Percentiles rank a stretch among this genome's conserved stretches.
Evolutionary conservation across 2,797 vertebrate species (phyloP).

Genomic region (Melanotaenia pygmaea): DNA sequence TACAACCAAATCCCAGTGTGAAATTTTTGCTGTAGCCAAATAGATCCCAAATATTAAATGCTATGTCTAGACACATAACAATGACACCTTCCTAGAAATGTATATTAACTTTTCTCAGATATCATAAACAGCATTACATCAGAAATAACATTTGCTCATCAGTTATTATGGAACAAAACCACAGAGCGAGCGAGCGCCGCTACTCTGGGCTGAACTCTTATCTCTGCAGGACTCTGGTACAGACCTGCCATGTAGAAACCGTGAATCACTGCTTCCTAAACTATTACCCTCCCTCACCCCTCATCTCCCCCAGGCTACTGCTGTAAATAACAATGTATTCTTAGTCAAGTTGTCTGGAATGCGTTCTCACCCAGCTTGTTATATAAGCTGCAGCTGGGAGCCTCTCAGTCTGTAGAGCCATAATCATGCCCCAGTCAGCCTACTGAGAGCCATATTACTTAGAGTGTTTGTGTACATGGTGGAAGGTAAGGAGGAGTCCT

Average conservation of each 20-base stretch:
- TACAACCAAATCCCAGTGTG: conserved; percentile 2
- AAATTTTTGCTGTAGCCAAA: neutral
- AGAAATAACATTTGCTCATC: conserved; percentile 31
- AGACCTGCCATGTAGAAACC: conserved; percentile 55
- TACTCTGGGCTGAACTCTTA: conserved; percentile 29
- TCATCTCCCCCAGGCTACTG: conserved; percentile 40
- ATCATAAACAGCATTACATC: conserved; percentile 16
- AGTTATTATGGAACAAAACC: conserved; percentile 23
- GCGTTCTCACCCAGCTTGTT: conserved; percentile 61
- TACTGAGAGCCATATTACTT: conserved; percentile 52
- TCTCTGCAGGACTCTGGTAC: conserved; percentile 40
- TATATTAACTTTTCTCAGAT: neutral
- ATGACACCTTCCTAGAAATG: neutral
- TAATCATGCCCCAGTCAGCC: conserved; percentile 55
- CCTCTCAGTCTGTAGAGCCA: conserved; percentile 52
- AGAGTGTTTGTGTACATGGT: conserved; percentile 55
- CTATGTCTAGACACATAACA: conserved; percentile 3
- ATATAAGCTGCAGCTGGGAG: conserved; percentile 66
- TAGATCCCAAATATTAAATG: neutral
- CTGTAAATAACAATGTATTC: conserved; percentile 73
- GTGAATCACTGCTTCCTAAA: conserved; percentile 64
- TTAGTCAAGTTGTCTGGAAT: conserved; percentile 64
- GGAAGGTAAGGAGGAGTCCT: conserved; percentile 42
- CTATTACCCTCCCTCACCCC: conserved; percentile 65
- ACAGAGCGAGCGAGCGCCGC: conserved; percentile 11